These are phyloP conservation scores for Lordiphosa collinella DNA, from an alignment of 1,140 invertebrate genomes.

Conservation along the genomic window DNA sequence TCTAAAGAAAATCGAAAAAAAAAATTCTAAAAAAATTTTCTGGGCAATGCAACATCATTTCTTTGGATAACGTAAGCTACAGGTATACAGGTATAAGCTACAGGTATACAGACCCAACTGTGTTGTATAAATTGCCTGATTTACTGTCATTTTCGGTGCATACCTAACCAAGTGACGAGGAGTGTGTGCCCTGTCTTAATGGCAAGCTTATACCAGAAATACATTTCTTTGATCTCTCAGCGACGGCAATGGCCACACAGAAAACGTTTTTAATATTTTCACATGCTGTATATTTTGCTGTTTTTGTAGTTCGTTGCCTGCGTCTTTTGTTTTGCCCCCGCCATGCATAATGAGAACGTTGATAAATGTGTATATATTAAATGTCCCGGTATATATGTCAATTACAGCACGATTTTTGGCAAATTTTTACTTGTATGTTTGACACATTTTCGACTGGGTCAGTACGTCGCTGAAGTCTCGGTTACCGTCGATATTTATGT, in stretches of 20 bases:
- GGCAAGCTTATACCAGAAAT: too few species aligned
- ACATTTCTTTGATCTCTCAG: too few species aligned
- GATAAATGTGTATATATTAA: slow-evolving; percentile 35
- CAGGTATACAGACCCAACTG: too few species aligned
- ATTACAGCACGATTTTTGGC: slow-evolving; percentile 74
- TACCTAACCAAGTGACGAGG: too few species aligned
- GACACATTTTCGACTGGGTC: slow-evolving; percentile 57
- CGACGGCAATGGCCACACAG: not conserved
- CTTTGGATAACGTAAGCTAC: too few species aligned
- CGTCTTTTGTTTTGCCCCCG: slow-evolving; percentile 47
- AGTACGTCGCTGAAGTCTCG: slow-evolving; percentile 46
- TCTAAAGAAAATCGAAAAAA: too few species aligned
- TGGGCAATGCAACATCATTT: too few species aligned
- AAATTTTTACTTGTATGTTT: slow-evolving; percentile 48
- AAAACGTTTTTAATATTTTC: slow-evolving; percentile 38
- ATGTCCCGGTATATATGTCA: slow-evolving; percentile 62
- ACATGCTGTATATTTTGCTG: slow-evolving; percentile 12
- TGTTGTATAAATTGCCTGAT: too few species aligned
- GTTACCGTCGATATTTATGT: slow-evolving; percentile 56
- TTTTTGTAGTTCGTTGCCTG: slow-evolving; percentile 22
- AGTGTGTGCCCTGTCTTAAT: too few species aligned
- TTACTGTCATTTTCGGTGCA: too few species aligned
- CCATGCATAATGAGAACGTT: slow-evolving; percentile 58
- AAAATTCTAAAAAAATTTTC: too few species aligned
- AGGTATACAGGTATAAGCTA: too few species aligned